phyloP scores from a whole-genome alignment of 2,113 vertebrate genomes.

The Ptychochromis oligacanthus region DNA sequence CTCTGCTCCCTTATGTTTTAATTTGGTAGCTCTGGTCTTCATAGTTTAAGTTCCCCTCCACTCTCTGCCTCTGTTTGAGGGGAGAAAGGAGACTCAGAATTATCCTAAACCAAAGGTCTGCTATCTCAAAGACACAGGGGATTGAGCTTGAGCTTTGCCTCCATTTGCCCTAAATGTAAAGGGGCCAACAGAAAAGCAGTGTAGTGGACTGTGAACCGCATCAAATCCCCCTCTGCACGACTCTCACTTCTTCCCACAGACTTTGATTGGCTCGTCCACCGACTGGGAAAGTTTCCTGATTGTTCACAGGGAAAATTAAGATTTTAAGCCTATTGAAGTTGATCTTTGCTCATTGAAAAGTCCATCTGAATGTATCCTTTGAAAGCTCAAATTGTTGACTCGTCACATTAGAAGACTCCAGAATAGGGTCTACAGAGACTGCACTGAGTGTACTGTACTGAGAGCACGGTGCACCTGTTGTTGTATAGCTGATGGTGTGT shows the following conservation, averaged over 20 bases:
- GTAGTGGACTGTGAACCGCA: slow-evolving; percentile 84
- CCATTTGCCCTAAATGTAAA: slow-evolving; percentile 75
- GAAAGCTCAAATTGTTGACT: slow-evolving; percentile 68
- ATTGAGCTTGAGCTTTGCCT: slow-evolving; percentile 74
- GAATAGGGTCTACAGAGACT: slow-evolving; percentile 1
- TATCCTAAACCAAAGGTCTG: slow-evolving; percentile 60
- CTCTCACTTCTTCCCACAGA: slow-evolving; percentile 73
- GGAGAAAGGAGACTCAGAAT: slow-evolving; percentile 43
- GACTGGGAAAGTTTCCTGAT: slow-evolving; percentile 80
- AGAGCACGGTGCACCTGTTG: slow-evolving; percentile 64
- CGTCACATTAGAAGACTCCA: slow-evolving; percentile 53
- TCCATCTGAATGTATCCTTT: slow-evolving; percentile 77
- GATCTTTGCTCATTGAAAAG: slow-evolving; percentile 79
- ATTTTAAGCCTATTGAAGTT: slow-evolving; percentile 86
- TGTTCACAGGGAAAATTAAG: slow-evolving; percentile 81
- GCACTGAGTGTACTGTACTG: slow-evolving; percentile 57
- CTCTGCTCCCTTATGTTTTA: slow-evolving; percentile 17
- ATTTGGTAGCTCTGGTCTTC: slow-evolving; percentile 20
- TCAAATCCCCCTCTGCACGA: slow-evolving; percentile 78
- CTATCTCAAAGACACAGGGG: slow-evolving; percentile 68
- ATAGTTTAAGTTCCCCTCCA: background rate
- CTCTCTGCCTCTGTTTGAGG: slow-evolving; percentile 21
- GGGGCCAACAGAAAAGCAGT: slow-evolving; percentile 77
- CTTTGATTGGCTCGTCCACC: slow-evolving; percentile 76
- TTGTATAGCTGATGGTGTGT: slow-evolving; percentile 47